Evolutionary conservation across 2,888 invertebrate genomes (phyloP).

Genomic region (Agelastica alni): DNA sequence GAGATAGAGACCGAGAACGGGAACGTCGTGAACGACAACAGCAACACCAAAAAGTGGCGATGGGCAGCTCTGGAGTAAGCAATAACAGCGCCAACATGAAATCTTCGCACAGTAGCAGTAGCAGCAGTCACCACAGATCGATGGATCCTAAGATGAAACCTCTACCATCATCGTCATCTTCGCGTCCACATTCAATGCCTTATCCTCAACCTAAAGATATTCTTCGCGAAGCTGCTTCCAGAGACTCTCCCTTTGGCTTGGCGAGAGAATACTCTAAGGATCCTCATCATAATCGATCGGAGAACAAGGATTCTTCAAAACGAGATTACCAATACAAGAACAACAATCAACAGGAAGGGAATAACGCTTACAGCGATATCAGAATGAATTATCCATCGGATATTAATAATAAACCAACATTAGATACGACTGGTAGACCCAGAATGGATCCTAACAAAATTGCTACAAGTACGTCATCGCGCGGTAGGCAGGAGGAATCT

Average conservation of each 20-base stretch:
- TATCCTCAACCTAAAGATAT: slow-evolving; percentile 46
- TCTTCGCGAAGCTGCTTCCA: slow-evolving; percentile 46
- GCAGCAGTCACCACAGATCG: slow-evolving; percentile 29
- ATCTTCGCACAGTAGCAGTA: slow-evolving; percentile 3
- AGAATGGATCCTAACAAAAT: slow-evolving; percentile 45
- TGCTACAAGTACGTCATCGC: slow-evolving; percentile 38
- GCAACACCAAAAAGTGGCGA: slow-evolving; percentile 41
- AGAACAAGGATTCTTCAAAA: slow-evolving; percentile 42
- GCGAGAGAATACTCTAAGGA: slow-evolving; percentile 34
- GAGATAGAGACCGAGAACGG: slow-evolving; percentile 59
- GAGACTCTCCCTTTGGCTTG: slow-evolving; percentile 46
- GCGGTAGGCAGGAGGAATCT: slow-evolving; percentile 37
- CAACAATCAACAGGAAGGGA: slow-evolving; percentile 42
- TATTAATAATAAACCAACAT: slow-evolving; percentile 37
- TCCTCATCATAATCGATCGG: slow-evolving; percentile 21
- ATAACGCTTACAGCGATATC: slow-evolving; percentile 26
- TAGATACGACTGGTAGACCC: slow-evolving; percentile 31
- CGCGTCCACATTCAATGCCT: slow-evolving; percentile 40
- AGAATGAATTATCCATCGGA: slow-evolving; percentile 40
- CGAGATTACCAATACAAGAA: slow-evolving; percentile 48
- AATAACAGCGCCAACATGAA: slow-evolving; percentile 9
- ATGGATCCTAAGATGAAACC: slow-evolving; percentile 50
- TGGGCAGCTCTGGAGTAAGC: slow-evolving; percentile 31
- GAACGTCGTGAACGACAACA: slow-evolving; percentile 62
- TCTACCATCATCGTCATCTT: no score